Evolutionary conservation across 2,113 vertebrate species (phyloP).

Genomic region (Epinephelus moara): DNA sequence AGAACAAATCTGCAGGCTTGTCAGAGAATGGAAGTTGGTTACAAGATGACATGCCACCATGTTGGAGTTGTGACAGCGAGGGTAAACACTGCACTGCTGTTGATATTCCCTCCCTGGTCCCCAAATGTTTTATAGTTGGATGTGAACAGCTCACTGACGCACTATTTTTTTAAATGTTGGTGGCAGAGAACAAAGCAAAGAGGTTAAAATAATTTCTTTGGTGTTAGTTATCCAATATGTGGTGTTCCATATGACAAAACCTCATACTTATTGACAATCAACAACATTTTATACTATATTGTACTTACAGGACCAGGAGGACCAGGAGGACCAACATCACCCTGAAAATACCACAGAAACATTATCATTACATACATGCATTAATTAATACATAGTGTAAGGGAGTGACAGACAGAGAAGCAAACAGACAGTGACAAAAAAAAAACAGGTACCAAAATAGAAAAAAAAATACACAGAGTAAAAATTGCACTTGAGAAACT

Average conservation of each 20-base stretch:
- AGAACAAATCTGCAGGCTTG: slow-evolving; percentile 25
- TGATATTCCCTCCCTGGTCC: slow-evolving; percentile 3
- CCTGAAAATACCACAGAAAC: slow-evolving; percentile 75
- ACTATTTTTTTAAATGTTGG: background rate
- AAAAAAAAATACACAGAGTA: background rate
- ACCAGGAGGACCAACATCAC: slow-evolving; percentile 86
- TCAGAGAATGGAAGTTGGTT: slow-evolving; percentile 43
- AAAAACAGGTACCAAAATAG: background rate
- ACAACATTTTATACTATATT: slow-evolving; percentile 1
- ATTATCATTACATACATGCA: background rate
- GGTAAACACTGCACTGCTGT: slow-evolving; percentile 33
- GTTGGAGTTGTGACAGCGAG: slow-evolving; percentile 34
- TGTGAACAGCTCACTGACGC: slow-evolving; percentile 1
- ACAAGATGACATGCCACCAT: slow-evolving; percentile 20
- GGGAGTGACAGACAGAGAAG: slow-evolving; percentile 2
- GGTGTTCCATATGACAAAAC: background rate
- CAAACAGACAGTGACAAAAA: background rate
- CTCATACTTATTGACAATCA: background rate
- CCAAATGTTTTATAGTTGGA: background rate
- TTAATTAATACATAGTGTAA: background rate
- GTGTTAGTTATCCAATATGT: background rate
- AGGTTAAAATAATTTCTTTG: background rate
- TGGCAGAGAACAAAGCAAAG: background rate
- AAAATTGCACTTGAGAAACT: slow-evolving; percentile 19
- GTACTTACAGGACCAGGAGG: slow-evolving; percentile 87